These are phyloP conservation scores for Neodontobutis hainanensis DNA, from an alignment of 2,113 vertebrate genomes.

Conservation along the genomic window DNA sequence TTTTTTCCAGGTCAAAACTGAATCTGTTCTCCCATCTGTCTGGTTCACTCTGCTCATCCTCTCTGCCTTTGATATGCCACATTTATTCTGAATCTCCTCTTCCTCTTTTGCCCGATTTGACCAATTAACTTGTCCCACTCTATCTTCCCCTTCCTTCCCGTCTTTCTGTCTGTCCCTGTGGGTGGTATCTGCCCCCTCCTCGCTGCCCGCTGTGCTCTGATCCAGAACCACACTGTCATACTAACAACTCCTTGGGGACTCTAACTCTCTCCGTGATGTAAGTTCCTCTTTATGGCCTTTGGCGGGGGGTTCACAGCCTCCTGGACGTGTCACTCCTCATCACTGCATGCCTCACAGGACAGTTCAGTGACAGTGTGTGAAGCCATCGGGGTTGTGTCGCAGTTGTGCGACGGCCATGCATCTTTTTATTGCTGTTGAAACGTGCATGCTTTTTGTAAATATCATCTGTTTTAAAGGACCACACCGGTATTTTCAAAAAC, in stretches of 20 bases:
- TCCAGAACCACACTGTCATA: constrained; percentile 99
- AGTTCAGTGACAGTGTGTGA: constrained; percentile 61
- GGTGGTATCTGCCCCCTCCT: constrained; percentile 64
- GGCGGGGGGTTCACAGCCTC: constrained; percentile 57
- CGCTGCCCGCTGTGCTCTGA: constrained; percentile 86
- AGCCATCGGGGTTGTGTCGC: constrained; percentile 54
- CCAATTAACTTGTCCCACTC: constrained; percentile 65
- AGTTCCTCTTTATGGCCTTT: constrained; percentile 84
- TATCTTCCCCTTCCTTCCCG: constrained; percentile 40
- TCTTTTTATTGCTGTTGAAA: constrained; percentile 58
- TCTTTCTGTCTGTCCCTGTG: constrained; percentile 48
- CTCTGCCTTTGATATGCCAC: constrained; percentile 29
- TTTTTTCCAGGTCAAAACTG: constrained; percentile 47
- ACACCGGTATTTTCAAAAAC: no score
- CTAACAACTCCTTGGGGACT: constrained; percentile 99
- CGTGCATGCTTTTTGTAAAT: constrained; percentile 60
- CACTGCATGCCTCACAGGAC: constrained; percentile 75
- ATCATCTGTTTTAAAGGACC: constrained; percentile 44
- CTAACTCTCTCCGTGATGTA: constrained; percentile 95
- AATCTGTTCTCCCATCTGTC: constrained; percentile 39
- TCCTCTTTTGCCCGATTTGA: constrained; percentile 35
- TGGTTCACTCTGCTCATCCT: constrained; percentile 26
- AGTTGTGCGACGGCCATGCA: constrained; percentile 47
- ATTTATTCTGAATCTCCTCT: constrained; percentile 42
- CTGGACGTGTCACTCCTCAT: constrained; percentile 63